Evolutionary conservation across 2,797 vertebrate species (phyloP), one percentile per base, ranked within the genome.

Genomic region (Remorina albescens): DNA sequence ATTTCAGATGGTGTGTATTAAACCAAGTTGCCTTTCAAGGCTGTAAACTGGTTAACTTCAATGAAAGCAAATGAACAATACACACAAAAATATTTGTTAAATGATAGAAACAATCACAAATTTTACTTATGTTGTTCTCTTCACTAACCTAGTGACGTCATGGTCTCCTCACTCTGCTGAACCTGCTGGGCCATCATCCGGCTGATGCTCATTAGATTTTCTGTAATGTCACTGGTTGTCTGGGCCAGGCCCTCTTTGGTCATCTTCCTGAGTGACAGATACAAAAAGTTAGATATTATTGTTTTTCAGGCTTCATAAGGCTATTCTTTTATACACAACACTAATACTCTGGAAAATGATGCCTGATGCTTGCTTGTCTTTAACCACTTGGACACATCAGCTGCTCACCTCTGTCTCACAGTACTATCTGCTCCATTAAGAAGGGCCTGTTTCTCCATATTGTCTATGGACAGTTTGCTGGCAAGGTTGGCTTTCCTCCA

Each of bases 151-250:
- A 99, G 88, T 1, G 96, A 94, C 0, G 96, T 96, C 88, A 98
- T 95, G 0, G 96, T 95, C 72, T 98, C 97, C 89, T 98, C 96
- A 0, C 97, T 99, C 92, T 98, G 98, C 84, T 95, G 94, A 46
- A 99, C 97, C 82, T 98, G 97, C 92, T 98, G 97, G 1, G 98
- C 95, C 98, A 99, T 99, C 97, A 98, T 97, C 74, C 97, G 95
- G 84, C 97, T 98, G 92, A 99, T 96, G 80, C 95, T 95, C 97
- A 99, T 98, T 63, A 99, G 94, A 53, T 93, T 99, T 93, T 99
- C 97, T 0, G 98, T 99, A 80, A 99, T 98, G 90, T 91, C 89
- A 61, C 97, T 96, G 61, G 95, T 93, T 0, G 95, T 96, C 91
- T 98, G 95, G 39, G 96, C 96, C 85, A 99, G 82, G 50, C 91